Evolutionary conservation across 1,140 invertebrate genomes (phyloP).

Genomic region (Pantala flavescens): DNA sequence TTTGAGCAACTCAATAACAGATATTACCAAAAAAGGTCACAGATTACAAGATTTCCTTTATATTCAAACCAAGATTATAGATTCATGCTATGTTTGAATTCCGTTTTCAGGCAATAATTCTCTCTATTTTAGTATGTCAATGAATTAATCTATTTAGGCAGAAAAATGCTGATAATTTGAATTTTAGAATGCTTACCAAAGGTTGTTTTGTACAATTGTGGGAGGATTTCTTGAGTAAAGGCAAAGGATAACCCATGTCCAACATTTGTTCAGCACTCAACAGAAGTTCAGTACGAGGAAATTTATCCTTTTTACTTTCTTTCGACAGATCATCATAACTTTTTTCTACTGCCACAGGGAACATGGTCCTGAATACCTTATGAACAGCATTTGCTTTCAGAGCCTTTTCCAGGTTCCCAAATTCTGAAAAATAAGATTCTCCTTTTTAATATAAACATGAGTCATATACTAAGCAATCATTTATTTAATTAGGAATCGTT

Average conservation of each 20-base stretch:
- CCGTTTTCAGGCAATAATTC: too few species aligned
- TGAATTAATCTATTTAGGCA: too few species aligned
- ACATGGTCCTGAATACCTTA: slow-evolving; percentile 24
- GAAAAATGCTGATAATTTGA: too few species aligned
- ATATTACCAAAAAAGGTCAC: too few species aligned
- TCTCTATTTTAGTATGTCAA: too few species aligned
- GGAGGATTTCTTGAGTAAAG: slow-evolving; percentile 33
- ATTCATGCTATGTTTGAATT: too few species aligned
- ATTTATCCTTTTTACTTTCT: slow-evolving; percentile 44
- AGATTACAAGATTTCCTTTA: too few species aligned
- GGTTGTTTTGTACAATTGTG: neutral
- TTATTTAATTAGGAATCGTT: too few species aligned
- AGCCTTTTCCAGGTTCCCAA: slow-evolving; percentile 22
- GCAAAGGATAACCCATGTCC: slow-evolving; percentile 79
- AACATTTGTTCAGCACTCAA: slow-evolving; percentile 73
- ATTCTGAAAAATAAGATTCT: slow-evolving; percentile 20
- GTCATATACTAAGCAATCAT: too few species aligned
- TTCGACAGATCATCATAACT: neutral
- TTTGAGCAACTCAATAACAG: too few species aligned
- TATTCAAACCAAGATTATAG: too few species aligned
- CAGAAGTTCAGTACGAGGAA: slow-evolving; percentile 65
- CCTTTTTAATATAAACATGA: too few species aligned
- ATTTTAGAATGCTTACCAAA: neutral
- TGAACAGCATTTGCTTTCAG: slow-evolving; percentile 20
- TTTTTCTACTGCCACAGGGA: slow-evolving; percentile 18